These are phyloP conservation scores for Tetramorium parvispinum DNA, from an alignment of 1,140 invertebrate genomes.

Conservation along the genomic window DNA sequence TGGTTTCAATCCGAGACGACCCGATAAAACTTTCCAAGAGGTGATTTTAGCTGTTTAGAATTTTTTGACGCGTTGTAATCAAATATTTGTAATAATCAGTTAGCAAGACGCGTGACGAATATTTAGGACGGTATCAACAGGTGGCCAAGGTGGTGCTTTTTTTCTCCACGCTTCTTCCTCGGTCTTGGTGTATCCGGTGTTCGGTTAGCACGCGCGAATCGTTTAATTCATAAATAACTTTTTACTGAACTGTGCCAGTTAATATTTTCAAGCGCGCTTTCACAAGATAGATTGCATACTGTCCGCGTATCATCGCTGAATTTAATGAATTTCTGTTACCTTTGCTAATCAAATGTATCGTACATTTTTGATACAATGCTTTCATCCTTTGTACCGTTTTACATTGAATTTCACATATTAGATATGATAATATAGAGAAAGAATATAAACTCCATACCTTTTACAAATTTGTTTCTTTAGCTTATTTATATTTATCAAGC, in stretches of 20 bases:
- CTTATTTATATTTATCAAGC: neutral
- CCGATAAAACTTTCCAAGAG: neutral
- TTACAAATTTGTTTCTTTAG: neutral
- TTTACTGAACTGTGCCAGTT: neutral
- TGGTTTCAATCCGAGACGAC: neutral
- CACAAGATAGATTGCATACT: neutral
- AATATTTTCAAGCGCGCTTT: conserved; percentile 28
- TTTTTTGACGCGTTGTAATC: conserved; percentile 27
- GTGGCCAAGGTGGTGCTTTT: conserved; percentile 70
- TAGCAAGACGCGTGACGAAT: conserved; percentile 70
- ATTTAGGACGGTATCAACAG: conserved; percentile 76
- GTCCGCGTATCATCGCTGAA: neutral
- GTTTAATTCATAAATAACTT: conserved; percentile 60
- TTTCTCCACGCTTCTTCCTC: conserved; percentile 50
- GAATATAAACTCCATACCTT: neutral
- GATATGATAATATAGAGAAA: neutral
- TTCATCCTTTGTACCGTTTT: neutral
- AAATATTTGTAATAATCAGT: conserved; percentile 75
- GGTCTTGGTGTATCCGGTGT: conserved; percentile 60
- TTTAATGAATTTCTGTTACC: neutral
- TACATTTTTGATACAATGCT: neutral
- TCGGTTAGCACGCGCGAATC: conserved; percentile 57
- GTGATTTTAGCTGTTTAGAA: conserved; percentile 9
- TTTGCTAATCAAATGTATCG: neutral
- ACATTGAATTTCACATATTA: neutral